Percentiles rank a stretch among this genome's conserved stretches.
phyloP scores from a whole-genome alignment of 2,888 invertebrate species.

The Cosmia pyralina region DNA sequence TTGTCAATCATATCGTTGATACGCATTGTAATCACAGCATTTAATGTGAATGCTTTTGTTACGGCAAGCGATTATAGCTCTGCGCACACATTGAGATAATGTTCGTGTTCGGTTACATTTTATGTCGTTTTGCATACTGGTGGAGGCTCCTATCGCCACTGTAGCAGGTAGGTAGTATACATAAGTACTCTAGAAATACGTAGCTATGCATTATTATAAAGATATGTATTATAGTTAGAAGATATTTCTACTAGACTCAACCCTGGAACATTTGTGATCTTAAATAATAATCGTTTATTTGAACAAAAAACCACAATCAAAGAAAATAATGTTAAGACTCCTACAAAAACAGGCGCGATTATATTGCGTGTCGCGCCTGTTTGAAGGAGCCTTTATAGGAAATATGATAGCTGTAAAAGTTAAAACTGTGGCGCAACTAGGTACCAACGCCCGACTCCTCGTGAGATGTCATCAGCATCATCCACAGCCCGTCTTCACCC shows the following conservation, averaged over 20 bases:
- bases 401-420: neutral
- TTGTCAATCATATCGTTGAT: constrained; percentile 79
- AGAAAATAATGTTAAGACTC: neutral
- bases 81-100: constrained; percentile 22
- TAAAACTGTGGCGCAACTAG: neutral
- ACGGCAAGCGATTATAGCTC: constrained; percentile 58
- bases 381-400: too few species aligned
- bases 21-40: constrained; percentile 75
- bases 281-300: neutral
- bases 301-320: neutral
- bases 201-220: neutral
- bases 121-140: constrained; percentile 6
- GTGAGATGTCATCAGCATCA: neutral
- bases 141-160: constrained; percentile 5
- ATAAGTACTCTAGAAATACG: neutral
- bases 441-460: neutral
- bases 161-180: neutral
- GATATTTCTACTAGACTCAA: too few species aligned
- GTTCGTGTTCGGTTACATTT: constrained; percentile 40
- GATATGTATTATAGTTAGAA: too few species aligned
- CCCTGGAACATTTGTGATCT: neutral
- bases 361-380: too few species aligned
- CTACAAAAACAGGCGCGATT: too few species aligned
- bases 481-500: too few species aligned
- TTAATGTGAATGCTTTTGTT: constrained; percentile 71